Conservation (phyloP, 2,113 vertebrate species). For the Aptenodytes patagonicus region DNA sequence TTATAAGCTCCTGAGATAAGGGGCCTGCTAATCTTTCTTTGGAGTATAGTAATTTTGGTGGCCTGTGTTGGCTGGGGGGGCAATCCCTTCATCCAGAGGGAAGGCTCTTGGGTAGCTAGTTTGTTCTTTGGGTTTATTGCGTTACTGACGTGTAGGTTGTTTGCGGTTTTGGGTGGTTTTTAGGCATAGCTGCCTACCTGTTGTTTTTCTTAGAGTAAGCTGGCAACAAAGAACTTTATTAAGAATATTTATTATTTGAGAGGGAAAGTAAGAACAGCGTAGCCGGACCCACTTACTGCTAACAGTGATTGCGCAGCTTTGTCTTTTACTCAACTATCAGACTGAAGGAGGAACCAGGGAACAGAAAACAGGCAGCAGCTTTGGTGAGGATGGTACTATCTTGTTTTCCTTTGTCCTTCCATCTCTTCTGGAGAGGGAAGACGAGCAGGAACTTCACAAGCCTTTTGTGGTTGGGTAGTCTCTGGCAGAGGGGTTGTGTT, state of each 20-base stretch:
- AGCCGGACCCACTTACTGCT: fast-evolving
- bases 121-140: not conserved
- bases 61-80: not conserved
- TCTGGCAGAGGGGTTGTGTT: not conserved
- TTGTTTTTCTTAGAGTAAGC: not conserved
- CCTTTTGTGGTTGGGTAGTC: not conserved
- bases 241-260: not conserved
- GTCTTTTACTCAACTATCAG: not conserved
- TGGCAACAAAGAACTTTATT: not conserved
- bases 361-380: not conserved
- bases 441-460: not conserved
- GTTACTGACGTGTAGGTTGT: not conserved
- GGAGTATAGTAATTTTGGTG: not conserved
- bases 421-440: not conserved
- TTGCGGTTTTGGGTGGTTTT: not conserved
- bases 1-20: not conserved
- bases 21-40: not conserved
- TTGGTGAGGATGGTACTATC: not conserved
- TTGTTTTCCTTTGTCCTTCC: not conserved
- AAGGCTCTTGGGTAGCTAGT: not conserved
- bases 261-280: not conserved
- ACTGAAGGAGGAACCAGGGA: not conserved
- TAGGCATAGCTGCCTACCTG: not conserved
- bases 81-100: not conserved
- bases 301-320: not conserved